phyloP scores from a whole-genome alignment of 2,113 vertebrate genomes.

The Cyprinodon tularosa region DNA sequence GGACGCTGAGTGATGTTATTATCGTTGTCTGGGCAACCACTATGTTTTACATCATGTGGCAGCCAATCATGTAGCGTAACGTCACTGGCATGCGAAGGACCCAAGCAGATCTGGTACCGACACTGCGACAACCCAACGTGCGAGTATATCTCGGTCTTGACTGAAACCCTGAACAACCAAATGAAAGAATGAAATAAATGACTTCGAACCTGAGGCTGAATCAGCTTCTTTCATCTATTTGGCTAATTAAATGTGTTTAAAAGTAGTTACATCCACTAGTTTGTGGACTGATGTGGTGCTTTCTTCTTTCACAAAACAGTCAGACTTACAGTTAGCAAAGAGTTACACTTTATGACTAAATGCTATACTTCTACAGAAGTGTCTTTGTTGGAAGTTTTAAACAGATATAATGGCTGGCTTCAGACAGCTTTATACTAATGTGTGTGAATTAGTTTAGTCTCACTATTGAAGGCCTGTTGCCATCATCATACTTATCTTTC shows the following conservation, averaged over 20 bases:
- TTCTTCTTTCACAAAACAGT: conserved; percentile 27
- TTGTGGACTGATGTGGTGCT: not conserved
- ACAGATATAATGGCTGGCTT: conserved; percentile 21
- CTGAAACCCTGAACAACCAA: not conserved
- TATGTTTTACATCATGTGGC: too few species aligned
- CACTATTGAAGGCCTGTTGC: conserved; percentile 30
- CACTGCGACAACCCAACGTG: too few species aligned
- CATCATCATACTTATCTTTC: conserved; percentile 45
- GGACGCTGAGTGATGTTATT: too few species aligned
- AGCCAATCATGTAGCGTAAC: too few species aligned
- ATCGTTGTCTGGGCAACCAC: too few species aligned
- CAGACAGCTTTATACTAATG: conserved; percentile 17
- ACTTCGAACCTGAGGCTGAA: not conserved
- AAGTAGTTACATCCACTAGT: not conserved
- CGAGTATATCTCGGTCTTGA: too few species aligned
- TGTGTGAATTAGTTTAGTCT: conserved; percentile 32
- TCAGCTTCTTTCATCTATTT: not conserved
- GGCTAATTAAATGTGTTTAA: conserved; percentile 1
- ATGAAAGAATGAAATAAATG: not conserved
- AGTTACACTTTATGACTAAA: conserved; percentile 26
- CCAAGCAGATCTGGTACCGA: too few species aligned
- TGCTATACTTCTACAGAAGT: conserved; percentile 1
- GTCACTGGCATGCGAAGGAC: too few species aligned
- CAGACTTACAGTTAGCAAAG: not conserved
- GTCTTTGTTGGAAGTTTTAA: conserved; percentile 43